Percentiles rank a stretch among this genome's conserved stretches.
These are phyloP conservation scores for Apocrypta bakeri DNA, from an alignment of 1,140 invertebrate genomes.

Conservation along the genomic window DNA sequence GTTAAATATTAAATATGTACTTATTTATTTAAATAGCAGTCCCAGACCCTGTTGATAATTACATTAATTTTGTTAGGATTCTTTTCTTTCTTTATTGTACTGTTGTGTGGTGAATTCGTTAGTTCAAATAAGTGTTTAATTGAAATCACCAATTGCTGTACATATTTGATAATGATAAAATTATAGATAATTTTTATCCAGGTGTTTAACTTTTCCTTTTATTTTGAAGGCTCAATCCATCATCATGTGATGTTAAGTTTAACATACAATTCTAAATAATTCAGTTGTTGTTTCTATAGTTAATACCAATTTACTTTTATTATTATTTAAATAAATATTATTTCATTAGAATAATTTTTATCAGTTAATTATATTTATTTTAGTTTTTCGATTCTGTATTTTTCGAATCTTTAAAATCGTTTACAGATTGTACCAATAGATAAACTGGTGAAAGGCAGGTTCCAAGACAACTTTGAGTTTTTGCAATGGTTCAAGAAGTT, in stretches of 20 bases:
- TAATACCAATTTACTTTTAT: constrained; percentile 19
- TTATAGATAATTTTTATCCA: background rate
- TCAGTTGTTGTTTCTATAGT: background rate
- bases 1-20: background rate
- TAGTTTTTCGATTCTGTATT: constrained; percentile 70
- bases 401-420: constrained; percentile 71
- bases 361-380: constrained; percentile 60
- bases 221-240: background rate
- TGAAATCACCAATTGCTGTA: background rate
- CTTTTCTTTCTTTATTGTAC: background rate
- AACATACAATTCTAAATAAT: background rate
- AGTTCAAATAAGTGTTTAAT: background rate
- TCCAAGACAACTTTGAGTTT: constrained; percentile 99
- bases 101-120: background rate
- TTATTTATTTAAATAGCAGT: background rate
- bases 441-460: constrained; percentile 93
- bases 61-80: background rate
- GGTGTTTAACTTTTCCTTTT: too few species aligned
- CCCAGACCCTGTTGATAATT: background rate
- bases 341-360: constrained; percentile 41
- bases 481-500: constrained; percentile 99
- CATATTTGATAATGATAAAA: background rate
- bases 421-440: constrained; percentile 90
- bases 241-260: background rate
- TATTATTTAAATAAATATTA: constrained; percentile 51